Percentiles rank a stretch among this genome's conserved stretches.
phyloP scores from a whole-genome alignment of 2,113 vertebrate genomes.

The Polypterus senegalus region DNA sequence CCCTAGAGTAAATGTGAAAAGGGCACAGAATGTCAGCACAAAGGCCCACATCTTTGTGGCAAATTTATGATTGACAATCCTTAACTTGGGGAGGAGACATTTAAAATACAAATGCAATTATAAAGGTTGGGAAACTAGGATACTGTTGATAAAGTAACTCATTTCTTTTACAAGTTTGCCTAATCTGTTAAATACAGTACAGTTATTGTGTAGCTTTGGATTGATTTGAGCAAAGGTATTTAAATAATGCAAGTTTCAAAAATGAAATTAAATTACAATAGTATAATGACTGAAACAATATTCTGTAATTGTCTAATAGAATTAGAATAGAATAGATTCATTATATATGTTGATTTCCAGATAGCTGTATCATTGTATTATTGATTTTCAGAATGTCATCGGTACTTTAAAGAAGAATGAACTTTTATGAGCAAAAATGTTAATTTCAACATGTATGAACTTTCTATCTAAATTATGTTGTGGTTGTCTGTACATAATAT shows the following conservation, averaged over 20 bases:
- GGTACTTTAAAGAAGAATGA: too few relatives aligned
- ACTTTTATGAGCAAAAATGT: too few relatives aligned
- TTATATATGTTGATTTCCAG: too few relatives aligned
- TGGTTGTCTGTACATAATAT: too few relatives aligned
- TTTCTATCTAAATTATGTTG: too few relatives aligned
- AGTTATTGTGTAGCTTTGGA: not conserved
- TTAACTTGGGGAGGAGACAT: conserved; percentile 9
- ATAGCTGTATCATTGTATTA: too few relatives aligned
- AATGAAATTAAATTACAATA: not conserved
- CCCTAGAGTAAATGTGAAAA: conserved; percentile 48
- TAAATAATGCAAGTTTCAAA: conserved; percentile 2
- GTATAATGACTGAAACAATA: not conserved
- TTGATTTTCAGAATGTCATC: too few relatives aligned
- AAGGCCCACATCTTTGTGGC: conserved; percentile 30
- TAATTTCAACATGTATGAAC: too few relatives aligned
- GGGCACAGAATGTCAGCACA: conserved; percentile 44
- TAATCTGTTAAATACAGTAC: not conserved
- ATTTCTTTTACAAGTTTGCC: not conserved
- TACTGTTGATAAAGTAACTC: not conserved
- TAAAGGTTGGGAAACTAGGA: conserved; percentile 14
- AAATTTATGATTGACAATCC: conserved; percentile 43
- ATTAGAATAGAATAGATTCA: too few relatives aligned
- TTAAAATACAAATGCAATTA: conserved; percentile 29
- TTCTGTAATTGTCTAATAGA: too few relatives aligned
- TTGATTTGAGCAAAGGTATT: not conserved